Percentiles rank a stretch among this genome's conserved stretches.
phyloP scores from a whole-genome alignment of 2,888 invertebrate genomes.

The Dryadula phaetusa region DNA sequence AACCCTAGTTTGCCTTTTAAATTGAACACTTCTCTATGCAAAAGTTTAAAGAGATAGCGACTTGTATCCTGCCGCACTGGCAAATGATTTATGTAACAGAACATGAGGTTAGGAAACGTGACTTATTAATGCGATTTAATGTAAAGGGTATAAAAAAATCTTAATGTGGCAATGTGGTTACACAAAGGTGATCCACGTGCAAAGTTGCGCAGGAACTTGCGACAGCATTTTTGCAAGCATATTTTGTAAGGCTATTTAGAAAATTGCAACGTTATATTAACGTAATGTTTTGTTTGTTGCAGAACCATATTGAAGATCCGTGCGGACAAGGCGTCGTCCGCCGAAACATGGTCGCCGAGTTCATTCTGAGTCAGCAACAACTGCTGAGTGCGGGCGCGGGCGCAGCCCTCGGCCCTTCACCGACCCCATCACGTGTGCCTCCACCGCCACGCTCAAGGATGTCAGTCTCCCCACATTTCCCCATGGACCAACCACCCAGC shows the following conservation, averaged over 20 bases:
- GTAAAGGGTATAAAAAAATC: slow-evolving; percentile 73
- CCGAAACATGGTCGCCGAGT: slow-evolving; percentile 94
- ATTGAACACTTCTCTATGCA: slow-evolving; percentile 19
- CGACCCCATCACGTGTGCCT: slow-evolving; percentile 65
- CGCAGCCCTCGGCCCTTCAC: slow-evolving; percentile 70
- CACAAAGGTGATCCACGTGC: slow-evolving; percentile 75
- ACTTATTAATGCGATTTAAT: slow-evolving; percentile 71
- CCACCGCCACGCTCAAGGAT: slow-evolving; percentile 69
- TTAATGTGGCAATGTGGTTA: slow-evolving; percentile 70
- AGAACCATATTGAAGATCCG: slow-evolving; percentile 78
- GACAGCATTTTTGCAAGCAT: slow-evolving; percentile 71
- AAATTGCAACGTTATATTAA: slow-evolving; percentile 60
- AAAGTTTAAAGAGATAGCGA: slow-evolving; percentile 34
- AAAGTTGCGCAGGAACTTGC: slow-evolving; percentile 71
- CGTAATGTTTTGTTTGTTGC: slow-evolving; percentile 71
- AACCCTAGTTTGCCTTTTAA: slow-evolving; percentile 17
- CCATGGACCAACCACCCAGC: slow-evolving; percentile 75
- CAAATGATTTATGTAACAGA: slow-evolving; percentile 60
- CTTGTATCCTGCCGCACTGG: slow-evolving; percentile 66
- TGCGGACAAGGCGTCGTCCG: slow-evolving; percentile 82
- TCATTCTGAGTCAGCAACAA: slow-evolving; percentile 89
- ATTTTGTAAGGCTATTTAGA: slow-evolving; percentile 65
- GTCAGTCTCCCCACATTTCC: slow-evolving; percentile 75
- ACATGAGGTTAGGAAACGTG: slow-evolving; percentile 65
- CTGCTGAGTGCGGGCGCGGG: slow-evolving; percentile 70